Base-by-base conservation (phyloP, 2,113 vertebrate species). In the Cephalopholis sonnerati region DNA sequence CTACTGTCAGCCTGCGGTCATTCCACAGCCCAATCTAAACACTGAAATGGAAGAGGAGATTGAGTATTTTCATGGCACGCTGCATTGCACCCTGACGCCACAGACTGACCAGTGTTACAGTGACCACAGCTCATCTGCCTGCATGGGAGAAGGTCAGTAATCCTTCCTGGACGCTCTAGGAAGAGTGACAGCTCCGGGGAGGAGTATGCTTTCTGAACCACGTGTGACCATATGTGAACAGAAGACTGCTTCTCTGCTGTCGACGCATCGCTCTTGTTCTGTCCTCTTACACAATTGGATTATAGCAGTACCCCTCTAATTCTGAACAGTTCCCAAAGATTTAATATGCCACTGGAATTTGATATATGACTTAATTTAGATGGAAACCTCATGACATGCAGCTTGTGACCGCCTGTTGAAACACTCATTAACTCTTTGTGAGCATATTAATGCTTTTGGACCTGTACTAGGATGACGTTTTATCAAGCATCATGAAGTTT, bases 331-430 rank as follows among this genome's bases (percentile, higher is more conserved):
- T 91, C 92, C 80, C 89, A 86, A 89, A 94, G 93, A 95, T 94
- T 94, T 93, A 94, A 95, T 92, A 95, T 94, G 92, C 79, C 53
- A 79, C 83, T 85, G 92, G 92, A 95, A 95, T 95, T 92, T 94
- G 90, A 93, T 94, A 91, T 90, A 91, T 87, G 86, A 93, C 84
- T 93, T 93, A 91, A 95, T 95, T 94, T 91, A 93, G 91, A 95
- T 95, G 81, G 88, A 89, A 94, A 91, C 64, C 94, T 91, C 94
- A 93, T 95, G 95, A 96, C 95, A 92, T 78, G 73, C 48, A 48
- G 79, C 94, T 94, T 93, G 93, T 95, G 95, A 95, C 93, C 79
- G 86, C 50, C 75, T 65, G 83, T 78, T 72, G 72, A 88, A 93
- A 88, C 79, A 44, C 54, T 71, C 58, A 78, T 88, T 90, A 86